Conservation (phyloP, 35 echinoderm and acorn worm genomes). For the Anneissia japonica region DNA sequence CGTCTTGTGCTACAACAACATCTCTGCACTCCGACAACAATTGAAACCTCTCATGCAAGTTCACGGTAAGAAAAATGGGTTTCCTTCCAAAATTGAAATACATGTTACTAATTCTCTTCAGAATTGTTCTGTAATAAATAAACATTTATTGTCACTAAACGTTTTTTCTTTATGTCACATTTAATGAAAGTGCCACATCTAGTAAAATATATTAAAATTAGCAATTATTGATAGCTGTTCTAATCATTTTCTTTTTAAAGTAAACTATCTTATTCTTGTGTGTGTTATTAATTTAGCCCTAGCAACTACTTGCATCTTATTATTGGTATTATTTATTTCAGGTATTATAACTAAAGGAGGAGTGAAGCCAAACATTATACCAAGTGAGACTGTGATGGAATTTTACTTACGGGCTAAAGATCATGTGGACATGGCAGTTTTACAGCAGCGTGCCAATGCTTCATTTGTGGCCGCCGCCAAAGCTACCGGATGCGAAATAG, state of each 20-base stretch:
- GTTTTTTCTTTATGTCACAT: no score
- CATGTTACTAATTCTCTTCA: no score
- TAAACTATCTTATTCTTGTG: no score
- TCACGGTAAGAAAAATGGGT: constrained; percentile 39
- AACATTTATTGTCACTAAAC: no score
- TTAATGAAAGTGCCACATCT: no score
- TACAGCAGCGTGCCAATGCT: constrained; percentile 58
- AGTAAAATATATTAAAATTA: no score
- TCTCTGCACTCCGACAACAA: constrained; percentile 56
- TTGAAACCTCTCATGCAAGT: constrained; percentile 69
- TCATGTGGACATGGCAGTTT: constrained; percentile 62
- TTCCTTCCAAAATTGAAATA: no score
- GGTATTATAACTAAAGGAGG: constrained; percentile 67
- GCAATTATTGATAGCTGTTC: no score
- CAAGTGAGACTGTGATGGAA: constrained; percentile 56
- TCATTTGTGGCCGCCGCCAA: constrained; percentile 57
- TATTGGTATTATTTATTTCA: constrained; percentile 16
- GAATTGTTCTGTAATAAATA: no score
- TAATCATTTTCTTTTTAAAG: no score
- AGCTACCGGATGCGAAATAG: constrained; percentile 61
- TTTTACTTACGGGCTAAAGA: constrained; percentile 61
- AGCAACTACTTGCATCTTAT: no score
- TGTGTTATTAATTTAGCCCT: no score
- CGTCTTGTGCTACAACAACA: constrained; percentile 70
- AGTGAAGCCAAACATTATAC: constrained; percentile 74